Base-by-base conservation (phyloP, 2,797 vertebrate species). In the Menidia menidia region DNA sequence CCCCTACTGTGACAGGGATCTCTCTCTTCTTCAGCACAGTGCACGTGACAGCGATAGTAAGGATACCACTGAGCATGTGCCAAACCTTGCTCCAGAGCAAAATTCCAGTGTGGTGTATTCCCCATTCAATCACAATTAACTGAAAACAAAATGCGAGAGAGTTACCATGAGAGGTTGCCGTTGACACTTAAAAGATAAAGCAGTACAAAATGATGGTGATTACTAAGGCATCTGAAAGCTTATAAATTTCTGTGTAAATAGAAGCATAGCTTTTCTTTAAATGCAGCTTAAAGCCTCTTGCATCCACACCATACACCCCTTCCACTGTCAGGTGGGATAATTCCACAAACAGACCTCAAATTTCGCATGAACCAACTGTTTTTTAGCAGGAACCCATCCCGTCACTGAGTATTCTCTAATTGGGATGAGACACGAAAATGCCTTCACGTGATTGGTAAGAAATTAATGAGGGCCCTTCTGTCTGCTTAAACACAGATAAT, bases 381-480 rank as follows among this genome's bases (percentile, higher is more conserved):
- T 64, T 70, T 30, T 35, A 45, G 35, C n/a, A 65, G 41, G 75
- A 82, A 54, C 67, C 53, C 59, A 68, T 53, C 59, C 30, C 52
- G 16, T 44, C 75, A 31, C 18, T 64, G 51, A 79, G 66, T 74
- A 63, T 74, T 41, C 56, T 60, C 71, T 90, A 95, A 96, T 94
- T 95, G 88, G 90, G 82, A 70, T 59, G 19, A 60, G 80, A 92
- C 59, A 71, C 41, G 68, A 93, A 93, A 85, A 92, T 92, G 88
- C 54, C 82, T 92, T 93, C 93, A 92, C 82, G 82, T 91, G 92
- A 92, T 85, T 90, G 89, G 93, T 89, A 84, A 92, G 94, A 93
- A 93, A 95, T 95, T 96, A 94, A 95, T 93, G 92, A 92, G 81
- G 71, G 84, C 88, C 87, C 88, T 80, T 81, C 84, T 84, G 86